Base-by-base conservation (phyloP, 1,140 invertebrate genomes). In the Temnothorax curvispinosus region DNA sequence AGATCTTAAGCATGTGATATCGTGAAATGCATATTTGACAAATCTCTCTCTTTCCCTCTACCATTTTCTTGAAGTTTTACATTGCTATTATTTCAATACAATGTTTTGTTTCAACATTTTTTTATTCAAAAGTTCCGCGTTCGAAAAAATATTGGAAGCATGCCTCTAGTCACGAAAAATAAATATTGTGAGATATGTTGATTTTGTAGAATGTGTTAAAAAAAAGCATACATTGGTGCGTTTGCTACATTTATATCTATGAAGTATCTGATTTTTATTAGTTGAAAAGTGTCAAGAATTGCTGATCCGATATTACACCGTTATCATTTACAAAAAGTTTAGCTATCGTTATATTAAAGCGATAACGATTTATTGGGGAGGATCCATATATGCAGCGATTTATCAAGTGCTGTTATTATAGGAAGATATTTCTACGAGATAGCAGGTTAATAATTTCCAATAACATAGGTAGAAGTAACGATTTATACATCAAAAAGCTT, bases 151-250 rank as follows among this genome's bases (percentile, higher is more conserved):
- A 82, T 74, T 13, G 41, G n/a, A 47, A 56, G 13, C 27, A n/a
- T 44, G 54, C 7, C 3, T 75, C 9, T 32, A 75, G 54, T 47
- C 11, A 15, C 8, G 44, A 50, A 84, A 84, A 38, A 84, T 75
- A 84, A 84, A 84, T 75, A 75, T n/a, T 32, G 13, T 27, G n/a
- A 21, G 41, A 75, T 50, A 32, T 72, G 60, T 84, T 84, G 80
- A 75, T 60, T 74, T 84, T 58, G 8, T 35, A n/a, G 65, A 50
- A 82, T 18, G 7, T 60, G 18, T 27, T 47, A 47, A 50, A 62
- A 32, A 32, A 54, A 76, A 62, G 41, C 15, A 0, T 27, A 13
- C 27, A 11, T 27, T 71, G 27, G 27, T 27, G 41, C 58, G 44
- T 65, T 47, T 50, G 8, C n/a, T 41, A 52, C 64, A 13, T n/a